Percentiles rank a stretch among this genome's conserved stretches.
phyloP scores from a whole-genome alignment of 2,888 invertebrate species.

The Cosmia pyralina region DNA sequence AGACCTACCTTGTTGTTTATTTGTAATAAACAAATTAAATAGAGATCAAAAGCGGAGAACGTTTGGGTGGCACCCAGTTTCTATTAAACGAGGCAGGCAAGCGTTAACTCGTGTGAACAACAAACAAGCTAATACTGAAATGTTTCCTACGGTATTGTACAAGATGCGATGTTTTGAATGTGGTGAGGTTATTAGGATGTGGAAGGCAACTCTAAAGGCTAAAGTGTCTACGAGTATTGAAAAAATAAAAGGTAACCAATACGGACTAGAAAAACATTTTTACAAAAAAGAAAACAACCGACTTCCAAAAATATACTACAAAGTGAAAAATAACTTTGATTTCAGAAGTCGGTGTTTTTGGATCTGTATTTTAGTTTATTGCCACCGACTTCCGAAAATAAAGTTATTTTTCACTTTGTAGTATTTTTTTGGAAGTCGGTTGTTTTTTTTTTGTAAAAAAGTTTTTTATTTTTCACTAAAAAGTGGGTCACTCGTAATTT shows the following conservation, averaged over 20 bases:
- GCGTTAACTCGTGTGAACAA: conserved; percentile 66
- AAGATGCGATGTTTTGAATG: conserved; percentile 22
- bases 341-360: no score
- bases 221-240: neutral
- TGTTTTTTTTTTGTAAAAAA: no score
- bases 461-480: no score
- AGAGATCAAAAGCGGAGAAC: conserved; percentile 57
- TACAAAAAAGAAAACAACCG: no score
- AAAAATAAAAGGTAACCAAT: neutral
- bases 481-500: no score
- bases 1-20: conserved; percentile 49
- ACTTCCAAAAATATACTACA: no score
- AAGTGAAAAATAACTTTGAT: no score
- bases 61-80: conserved; percentile 58
- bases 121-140: conserved; percentile 60
- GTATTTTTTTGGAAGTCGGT: no score
- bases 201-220: neutral
- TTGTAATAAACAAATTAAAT: conserved; percentile 55
- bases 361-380: no score
- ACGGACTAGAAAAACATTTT: no score
- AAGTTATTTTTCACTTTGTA: no score
- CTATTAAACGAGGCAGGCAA: conserved; percentile 70
- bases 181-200: conserved; percentile 8
- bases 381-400: no score
- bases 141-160: conserved; percentile 47